Conservation (phyloP, 2,888 invertebrate species). For the Acanthacorydalis orientalis region DNA sequence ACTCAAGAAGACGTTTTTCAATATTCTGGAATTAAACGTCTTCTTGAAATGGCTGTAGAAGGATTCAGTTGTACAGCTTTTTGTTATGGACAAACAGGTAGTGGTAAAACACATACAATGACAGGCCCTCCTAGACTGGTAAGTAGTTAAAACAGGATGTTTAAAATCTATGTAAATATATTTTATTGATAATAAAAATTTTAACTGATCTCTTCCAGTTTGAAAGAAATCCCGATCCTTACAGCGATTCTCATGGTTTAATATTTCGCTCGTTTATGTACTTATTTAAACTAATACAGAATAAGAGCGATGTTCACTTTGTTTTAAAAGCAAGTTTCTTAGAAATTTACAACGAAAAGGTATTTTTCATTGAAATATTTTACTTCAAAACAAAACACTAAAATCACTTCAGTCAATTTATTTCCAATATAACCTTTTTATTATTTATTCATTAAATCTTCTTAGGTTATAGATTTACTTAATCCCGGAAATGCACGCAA, state of each 20-base stretch:
- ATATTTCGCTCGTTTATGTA: conserved; percentile 83
- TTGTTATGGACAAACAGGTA: conserved; percentile 94
- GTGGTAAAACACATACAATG: conserved; percentile 89
- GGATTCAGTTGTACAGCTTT: conserved; percentile 89
- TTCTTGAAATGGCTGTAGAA: conserved; percentile 87
- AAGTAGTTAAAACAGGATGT: conserved; percentile 16
- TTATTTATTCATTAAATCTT: conserved; percentile 10
- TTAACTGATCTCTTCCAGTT: conserved; percentile 30
- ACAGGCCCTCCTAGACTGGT: conserved; percentile 83
- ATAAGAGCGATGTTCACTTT: conserved; percentile 60
- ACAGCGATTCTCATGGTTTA: conserved; percentile 65
- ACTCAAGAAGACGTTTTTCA: conserved; percentile 73
- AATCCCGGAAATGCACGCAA: conserved; percentile 72
- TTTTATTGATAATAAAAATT: not conserved
- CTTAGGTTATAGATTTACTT: conserved; percentile 80
- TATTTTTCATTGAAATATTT: conserved; percentile 22
- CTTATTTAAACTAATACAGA: conserved; percentile 67
- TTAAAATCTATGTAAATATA: not conserved
- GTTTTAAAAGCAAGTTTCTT: conserved; percentile 83
- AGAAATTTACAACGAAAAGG: conserved; percentile 96
- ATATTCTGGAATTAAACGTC: conserved; percentile 75
- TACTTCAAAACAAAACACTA: not conserved
- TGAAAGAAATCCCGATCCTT: conserved; percentile 42
- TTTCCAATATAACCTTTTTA: too few relatives aligned
- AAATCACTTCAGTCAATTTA: not conserved